A percentile compares a stretch with the other conserved stretches of the same genome.
Evolutionary conservation across 2,797 vertebrate species (phyloP).

Genomic region (Sciurus carolinensis): DNA sequence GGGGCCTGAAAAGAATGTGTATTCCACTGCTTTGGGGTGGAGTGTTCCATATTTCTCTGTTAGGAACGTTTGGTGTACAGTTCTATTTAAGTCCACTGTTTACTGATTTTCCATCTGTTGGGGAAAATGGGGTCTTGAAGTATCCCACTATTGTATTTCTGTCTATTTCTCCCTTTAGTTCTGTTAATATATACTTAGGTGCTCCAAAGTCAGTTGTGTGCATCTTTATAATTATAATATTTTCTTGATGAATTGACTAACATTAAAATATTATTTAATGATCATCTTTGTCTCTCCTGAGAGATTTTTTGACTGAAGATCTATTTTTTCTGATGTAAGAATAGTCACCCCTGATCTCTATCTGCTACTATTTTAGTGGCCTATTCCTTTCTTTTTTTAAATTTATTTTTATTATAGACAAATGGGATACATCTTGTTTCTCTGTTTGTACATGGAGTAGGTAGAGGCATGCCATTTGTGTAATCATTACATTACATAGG

Average conservation of each 20-base stretch:
- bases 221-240: too few species aligned
- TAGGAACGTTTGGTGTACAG: background rate
- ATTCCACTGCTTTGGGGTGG: background rate
- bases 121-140: background rate
- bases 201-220: too few species aligned
- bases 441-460: too few species aligned
- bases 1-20: background rate
- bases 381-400: background rate
- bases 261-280: too few species aligned
- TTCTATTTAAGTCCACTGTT: background rate
- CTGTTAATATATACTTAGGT: background rate
- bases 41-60: background rate
- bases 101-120: background rate
- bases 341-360: background rate
- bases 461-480: too few species aligned
- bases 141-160: too few species aligned
- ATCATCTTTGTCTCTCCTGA: background rate
- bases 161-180: background rate
- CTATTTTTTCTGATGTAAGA: background rate
- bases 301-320: background rate
- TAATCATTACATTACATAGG: too few species aligned
- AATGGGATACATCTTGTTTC: too few species aligned
- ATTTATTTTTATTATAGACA: too few species aligned
- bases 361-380: background rate
- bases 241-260: too few species aligned